A percentile compares a stretch with the other conserved stretches of the same genome.
phyloP scores from a whole-genome alignment of 2,888 invertebrate genomes.

The Bombylius major region DNA sequence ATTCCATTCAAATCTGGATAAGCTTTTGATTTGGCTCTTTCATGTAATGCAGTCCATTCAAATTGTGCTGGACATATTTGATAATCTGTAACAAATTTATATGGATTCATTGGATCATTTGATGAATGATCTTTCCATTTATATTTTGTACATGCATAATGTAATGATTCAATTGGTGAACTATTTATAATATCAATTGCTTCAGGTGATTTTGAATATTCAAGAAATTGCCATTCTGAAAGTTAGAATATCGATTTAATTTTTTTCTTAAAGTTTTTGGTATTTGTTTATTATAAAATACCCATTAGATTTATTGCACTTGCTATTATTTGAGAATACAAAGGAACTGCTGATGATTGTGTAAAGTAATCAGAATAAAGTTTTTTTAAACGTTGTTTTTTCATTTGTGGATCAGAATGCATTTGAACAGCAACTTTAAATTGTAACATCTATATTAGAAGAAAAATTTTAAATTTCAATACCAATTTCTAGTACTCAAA shows the following conservation, averaged over 20 bases:
- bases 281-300: background rate
- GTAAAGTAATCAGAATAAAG: conserved; percentile 41
- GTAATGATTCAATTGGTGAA: conserved; percentile 29
- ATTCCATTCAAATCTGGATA: conserved; percentile 29
- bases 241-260: background rate
- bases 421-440: conserved; percentile 30
- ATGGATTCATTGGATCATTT: conserved; percentile 24
- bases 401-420: conserved; percentile 27
- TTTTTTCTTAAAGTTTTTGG: background rate
- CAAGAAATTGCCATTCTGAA: conserved; percentile 15
- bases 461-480: background rate
- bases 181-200: conserved; percentile 15
- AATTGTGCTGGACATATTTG: conserved; percentile 49
- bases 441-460: conserved; percentile 30
- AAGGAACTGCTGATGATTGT: conserved; percentile 32
- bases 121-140: conserved; percentile 28
- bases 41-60: conserved; percentile 56
- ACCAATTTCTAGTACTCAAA: too few relatives aligned
- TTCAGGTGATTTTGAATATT: conserved; percentile 4
- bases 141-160: conserved; percentile 27
- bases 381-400: conserved; percentile 37
- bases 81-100: conserved; percentile 27
- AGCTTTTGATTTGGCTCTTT: conserved; percentile 30
- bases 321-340: conserved; percentile 36
- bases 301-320: conserved; percentile 41